Conservation (phyloP, 2,113 vertebrate genomes). For the Salvator merianae region DNA sequence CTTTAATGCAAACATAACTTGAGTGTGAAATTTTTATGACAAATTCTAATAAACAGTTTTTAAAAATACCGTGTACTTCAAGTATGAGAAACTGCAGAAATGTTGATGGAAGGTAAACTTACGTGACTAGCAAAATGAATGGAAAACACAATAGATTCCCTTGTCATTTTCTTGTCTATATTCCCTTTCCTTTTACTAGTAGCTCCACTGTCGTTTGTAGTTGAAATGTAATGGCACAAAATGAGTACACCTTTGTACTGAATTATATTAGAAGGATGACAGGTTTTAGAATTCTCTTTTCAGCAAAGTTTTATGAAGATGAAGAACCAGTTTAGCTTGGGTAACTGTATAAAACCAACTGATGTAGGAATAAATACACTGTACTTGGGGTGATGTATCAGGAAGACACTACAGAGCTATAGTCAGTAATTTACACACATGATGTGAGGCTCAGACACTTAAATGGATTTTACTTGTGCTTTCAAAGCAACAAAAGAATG, state of each 20-base stretch:
- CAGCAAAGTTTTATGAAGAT: neutral
- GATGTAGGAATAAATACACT: neutral
- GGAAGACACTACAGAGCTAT: neutral
- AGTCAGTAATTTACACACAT: neutral
- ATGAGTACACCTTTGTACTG: neutral
- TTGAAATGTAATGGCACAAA: neutral
- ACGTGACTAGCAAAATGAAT: neutral
- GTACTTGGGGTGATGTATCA: neutral
- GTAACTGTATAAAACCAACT: neutral
- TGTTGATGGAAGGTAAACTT: neutral
- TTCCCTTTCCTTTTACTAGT: neutral
- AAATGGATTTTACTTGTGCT: neutral
- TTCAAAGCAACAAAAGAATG: neutral
- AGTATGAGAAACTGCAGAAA: neutral
- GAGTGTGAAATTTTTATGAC: neutral
- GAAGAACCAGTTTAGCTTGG: neutral
- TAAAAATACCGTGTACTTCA: neutral
- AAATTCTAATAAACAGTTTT: neutral
- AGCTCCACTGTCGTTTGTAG: neutral
- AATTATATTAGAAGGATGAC: neutral
- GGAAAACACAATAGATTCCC: neutral
- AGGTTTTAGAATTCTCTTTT: neutral
- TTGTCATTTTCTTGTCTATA: neutral
- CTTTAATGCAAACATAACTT: constrained; percentile 20
- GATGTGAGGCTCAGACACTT: neutral